A percentile compares a stretch with the other conserved stretches of the same genome.
Evolutionary conservation across 2,113 vertebrate species (phyloP).

Genomic region (Rousettus leschenaultii): DNA sequence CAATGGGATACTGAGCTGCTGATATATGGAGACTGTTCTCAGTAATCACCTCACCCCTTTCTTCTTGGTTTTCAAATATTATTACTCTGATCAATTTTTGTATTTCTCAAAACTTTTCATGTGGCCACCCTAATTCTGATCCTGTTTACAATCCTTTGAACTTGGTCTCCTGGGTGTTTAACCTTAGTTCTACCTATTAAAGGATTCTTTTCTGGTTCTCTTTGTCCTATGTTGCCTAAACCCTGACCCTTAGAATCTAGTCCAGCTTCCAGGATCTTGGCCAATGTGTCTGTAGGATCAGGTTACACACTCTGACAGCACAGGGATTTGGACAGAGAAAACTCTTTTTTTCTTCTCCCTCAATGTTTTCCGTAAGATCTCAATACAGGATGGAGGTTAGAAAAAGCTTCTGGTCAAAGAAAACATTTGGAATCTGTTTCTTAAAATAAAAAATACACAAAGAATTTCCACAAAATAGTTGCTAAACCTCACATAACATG

Average conservation of each 20-base stretch:
- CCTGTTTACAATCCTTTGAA: not conserved
- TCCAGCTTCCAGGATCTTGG: not conserved
- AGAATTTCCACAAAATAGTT: slow-evolving; percentile 11
- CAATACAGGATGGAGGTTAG: not conserved
- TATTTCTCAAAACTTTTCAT: not conserved
- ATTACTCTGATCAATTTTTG: not conserved
- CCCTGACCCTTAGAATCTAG: not conserved
- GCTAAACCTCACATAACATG: not conserved
- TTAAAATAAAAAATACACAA: not conserved
- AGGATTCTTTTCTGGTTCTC: not conserved
- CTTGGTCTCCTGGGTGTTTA: not conserved
- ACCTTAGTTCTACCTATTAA: not conserved
- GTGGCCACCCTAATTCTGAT: not conserved
- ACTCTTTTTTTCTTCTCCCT: not conserved
- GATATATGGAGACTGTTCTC: not conserved
- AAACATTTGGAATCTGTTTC: slow-evolving; percentile 14
- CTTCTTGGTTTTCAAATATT: not conserved
- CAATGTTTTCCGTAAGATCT: not conserved
- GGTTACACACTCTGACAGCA: not conserved
- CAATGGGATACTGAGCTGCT: not conserved
- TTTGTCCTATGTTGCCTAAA: not conserved
- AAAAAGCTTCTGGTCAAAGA: not conserved
- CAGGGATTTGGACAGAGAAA: not conserved
- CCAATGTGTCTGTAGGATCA: not conserved
- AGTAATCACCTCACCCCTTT: not conserved